Evolutionary conservation across 2,888 invertebrate genomes (phyloP), one percentile per base, ranked within the genome.

Genomic region (Caenorhabditis wallacei): DNA sequence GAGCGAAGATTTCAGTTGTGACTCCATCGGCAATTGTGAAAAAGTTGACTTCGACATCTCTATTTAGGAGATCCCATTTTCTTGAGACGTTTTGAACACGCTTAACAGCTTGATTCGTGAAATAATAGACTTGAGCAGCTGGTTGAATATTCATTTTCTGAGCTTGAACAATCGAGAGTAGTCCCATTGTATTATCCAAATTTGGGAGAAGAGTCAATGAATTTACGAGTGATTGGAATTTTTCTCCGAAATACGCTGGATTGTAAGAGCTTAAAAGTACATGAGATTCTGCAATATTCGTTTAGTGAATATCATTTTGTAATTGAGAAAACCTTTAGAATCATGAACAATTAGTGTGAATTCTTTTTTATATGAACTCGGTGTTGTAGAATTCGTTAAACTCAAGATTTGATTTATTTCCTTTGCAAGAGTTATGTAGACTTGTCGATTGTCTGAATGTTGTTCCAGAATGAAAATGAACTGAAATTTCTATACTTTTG

Each of bases 81-180:
- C 69, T 74, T 0, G 74, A 37, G 3, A 75, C 46, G n/a, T 75
- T 81, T 10, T 81, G 51, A n/a, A 81, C 63, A 22, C 51, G 75
- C 18, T 68, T 81, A 13, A 81, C 75, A 8, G 80, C 80, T 64
- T 81, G 80, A 57, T 81, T 81, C 1, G 75, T 75, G 30, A 81
- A 81, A 53, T 81, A 81, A 57, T 53, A 81, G 22, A 81, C 74
- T 75, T 81, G 80, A 43, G 80, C 74, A n/a, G 80, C 64, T n/a
- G 80, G 80, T 43, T 51, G 69, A 22, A 81, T 69, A 35, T 69
- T 75, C 48, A 69, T 54, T 75, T 81, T 81, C 43, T 75, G 74
- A n/a, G 80, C 75, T 46, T 81, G 80, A 37, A 81, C 70, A 26
- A 81, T 69, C 16, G 80, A 81, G 11, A 64, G 64, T 13, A 81